Conservation (phyloP, 2,113 vertebrate species). For the Kryptolebias marmoratus region DNA sequence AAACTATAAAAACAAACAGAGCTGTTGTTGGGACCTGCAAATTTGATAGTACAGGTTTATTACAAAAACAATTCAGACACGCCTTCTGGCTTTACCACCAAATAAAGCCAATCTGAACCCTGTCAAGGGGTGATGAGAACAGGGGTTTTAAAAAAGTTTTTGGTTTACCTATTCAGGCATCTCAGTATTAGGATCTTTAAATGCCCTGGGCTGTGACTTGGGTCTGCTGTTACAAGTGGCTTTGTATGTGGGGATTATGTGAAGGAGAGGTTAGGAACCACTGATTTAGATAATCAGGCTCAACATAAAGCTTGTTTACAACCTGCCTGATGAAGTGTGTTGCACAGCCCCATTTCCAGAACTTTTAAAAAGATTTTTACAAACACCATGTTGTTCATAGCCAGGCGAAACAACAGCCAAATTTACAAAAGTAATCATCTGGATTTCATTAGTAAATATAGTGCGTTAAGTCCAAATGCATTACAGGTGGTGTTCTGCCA, state of each 20-base stretch:
- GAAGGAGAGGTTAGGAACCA: neutral
- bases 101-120: neutral
- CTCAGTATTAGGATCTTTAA: slow-evolving; percentile 2
- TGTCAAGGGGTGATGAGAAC: neutral
- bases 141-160: too few relatives aligned
- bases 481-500: slow-evolving; percentile 22
- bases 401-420: neutral
- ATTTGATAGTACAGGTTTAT: too few relatives aligned
- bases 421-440: slow-evolving; percentile 8
- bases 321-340: neutral
- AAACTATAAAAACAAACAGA: too few relatives aligned
- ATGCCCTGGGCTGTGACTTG: neutral
- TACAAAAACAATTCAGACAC: too few relatives aligned
- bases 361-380: neutral
- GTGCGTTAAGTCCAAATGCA: slow-evolving; percentile 6
- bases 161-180: too few relatives aligned
- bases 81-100: too few relatives aligned
- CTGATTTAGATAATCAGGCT: slow-evolving; percentile 17
- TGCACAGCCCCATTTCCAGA: slow-evolving; percentile 2
- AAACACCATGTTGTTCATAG: neutral
- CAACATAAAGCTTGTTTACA: slow-evolving; percentile 10
- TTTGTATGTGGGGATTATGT: slow-evolving; percentile 6
- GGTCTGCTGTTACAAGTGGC: neutral
- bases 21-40: too few relatives aligned
- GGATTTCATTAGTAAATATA: neutral